Evolutionary conservation across 2,797 vertebrate species (phyloP), one percentile per base, ranked within the genome.

Genomic region (Falco novaeseelandiae): DNA sequence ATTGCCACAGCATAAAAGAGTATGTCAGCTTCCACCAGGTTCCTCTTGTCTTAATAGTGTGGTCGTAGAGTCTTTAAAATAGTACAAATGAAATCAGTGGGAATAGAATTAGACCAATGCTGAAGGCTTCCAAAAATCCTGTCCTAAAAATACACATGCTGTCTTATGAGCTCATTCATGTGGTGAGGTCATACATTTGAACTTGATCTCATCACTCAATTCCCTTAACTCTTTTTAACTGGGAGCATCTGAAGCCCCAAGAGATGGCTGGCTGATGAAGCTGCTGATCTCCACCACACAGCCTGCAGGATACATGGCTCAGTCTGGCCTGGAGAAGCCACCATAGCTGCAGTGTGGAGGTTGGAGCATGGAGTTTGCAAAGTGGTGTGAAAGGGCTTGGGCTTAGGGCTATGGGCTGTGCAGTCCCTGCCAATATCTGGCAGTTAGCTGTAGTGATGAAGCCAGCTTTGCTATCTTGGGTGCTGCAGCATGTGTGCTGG

Each of bases 91-190:
- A 80, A 80, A 73, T 87, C 42, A 54, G 26, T 57, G 40, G 59
- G 34, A 73, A 83, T 27, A 87, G 65, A 95, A 85, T 94, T 89
- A 92, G 77, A 94, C n/a, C 36, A 61, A 3, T 65, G 67, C 72
- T 77, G 78, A 92, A 86, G 30, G 48, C 62, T 93, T 96, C 49
- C 29, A 91, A 76, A 95, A 81, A 78, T 85, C 91, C 84, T 80
- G 42, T 66, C 54, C 87, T 93, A 91, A 96, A 97, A 96, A 87
- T 92, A 80, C 18, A 32, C 0, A 0, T 46, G 40, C 59, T 82
- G n/a, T 69, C 67, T 70, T 84, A 77, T 22, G 63, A 82, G 77
- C 70, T 96, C 59, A 62, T 94, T 80, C 71, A 30, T 57, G 58
- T 83, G 73, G 9, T 92, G 94, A 94, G 63, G 63, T 92, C 90